Evolutionary conservation across 1,140 invertebrate genomes (phyloP).

Genomic region (Cheumatopsyche charites): DNA sequence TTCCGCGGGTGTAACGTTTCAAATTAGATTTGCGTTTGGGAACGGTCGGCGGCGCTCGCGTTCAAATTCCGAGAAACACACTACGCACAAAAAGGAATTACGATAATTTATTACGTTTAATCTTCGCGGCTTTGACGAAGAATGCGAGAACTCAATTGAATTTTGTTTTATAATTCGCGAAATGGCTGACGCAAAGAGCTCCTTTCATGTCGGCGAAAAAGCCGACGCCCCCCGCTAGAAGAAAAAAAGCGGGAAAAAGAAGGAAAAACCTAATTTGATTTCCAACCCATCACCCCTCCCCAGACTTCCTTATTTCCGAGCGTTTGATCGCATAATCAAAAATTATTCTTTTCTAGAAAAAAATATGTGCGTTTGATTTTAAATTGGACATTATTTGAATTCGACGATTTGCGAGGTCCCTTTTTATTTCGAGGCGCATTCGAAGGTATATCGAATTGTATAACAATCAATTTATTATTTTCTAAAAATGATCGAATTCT

Average conservation of each 20-base stretch:
- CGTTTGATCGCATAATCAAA: slow-evolving; percentile 26
- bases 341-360: slow-evolving; percentile 4
- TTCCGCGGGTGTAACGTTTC: slow-evolving; percentile 21
- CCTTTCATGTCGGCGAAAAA: slow-evolving; percentile 9
- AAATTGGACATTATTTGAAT: no score
- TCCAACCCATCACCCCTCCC: background rate
- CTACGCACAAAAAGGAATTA: slow-evolving; percentile 20
- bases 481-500: no score
- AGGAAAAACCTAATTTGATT: slow-evolving; percentile 18
- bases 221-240: background rate
- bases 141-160: slow-evolving; percentile 28
- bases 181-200: slow-evolving; percentile 24
- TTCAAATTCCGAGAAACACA: slow-evolving; percentile 13
- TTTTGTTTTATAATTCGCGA: slow-evolving; percentile 28
- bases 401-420: no score
- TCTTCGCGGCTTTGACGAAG: slow-evolving; percentile 26
- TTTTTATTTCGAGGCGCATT: no score
- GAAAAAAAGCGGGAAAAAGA: slow-evolving; percentile 4
- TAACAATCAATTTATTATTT: no score
- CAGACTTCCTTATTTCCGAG: background rate
- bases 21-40: slow-evolving; percentile 24
- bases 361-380: no score
- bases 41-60: slow-evolving; percentile 3
- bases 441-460: no score
- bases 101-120: slow-evolving; percentile 28